These are phyloP conservation scores for Magallana angulata DNA, from an alignment of 1,140 invertebrate genomes.

Conservation along the genomic window DNA sequence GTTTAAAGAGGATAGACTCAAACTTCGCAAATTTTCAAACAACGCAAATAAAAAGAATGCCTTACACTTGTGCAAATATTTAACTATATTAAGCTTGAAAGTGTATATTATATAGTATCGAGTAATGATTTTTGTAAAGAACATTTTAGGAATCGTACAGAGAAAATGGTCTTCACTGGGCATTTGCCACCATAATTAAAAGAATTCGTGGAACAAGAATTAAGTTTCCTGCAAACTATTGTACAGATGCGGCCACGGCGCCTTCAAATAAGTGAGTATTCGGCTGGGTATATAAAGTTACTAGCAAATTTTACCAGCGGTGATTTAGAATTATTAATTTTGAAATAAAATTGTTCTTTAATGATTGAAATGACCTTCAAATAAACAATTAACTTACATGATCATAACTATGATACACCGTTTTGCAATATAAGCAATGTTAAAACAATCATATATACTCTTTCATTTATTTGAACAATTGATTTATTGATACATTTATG, in stretches of 20 bases:
- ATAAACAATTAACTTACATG: background rate
- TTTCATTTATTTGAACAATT: background rate
- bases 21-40: too few species aligned
- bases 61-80: too few species aligned
- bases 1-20: too few species aligned
- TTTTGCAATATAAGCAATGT: too few species aligned
- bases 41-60: too few species aligned
- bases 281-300: background rate
- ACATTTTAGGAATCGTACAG: slow-evolving; percentile 56
- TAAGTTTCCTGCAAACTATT: slow-evolving; percentile 52
- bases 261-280: slow-evolving; percentile 34
- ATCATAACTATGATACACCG: background rate
- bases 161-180: slow-evolving; percentile 58
- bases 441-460: too few species aligned
- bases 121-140: background rate
- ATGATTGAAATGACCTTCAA: background rate
- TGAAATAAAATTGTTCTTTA: background rate
- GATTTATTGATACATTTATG: background rate
- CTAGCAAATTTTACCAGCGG: background rate
- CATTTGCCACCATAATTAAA: slow-evolving; percentile 53
- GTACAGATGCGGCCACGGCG: slow-evolving; percentile 52
- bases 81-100: too few species aligned
- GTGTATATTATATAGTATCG: too few species aligned
- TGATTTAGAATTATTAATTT: background rate
- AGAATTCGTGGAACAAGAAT: slow-evolving; percentile 55